Evolutionary conservation across 2,113 vertebrate genomes (phyloP).

Genomic region (Solea senegalensis): DNA sequence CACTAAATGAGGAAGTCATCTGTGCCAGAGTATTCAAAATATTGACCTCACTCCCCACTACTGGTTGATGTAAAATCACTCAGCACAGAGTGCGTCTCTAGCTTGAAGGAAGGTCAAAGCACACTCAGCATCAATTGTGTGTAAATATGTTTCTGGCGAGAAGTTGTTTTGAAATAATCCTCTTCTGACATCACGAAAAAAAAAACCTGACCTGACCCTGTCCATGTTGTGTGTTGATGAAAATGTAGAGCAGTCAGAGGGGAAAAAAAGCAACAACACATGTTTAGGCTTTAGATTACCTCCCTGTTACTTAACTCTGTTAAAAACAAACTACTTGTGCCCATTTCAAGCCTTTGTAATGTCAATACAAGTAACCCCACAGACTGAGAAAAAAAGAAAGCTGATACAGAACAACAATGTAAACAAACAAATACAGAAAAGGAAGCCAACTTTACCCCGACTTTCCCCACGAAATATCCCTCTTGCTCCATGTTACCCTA

Average conservation of each 20-base stretch:
- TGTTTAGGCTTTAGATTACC: background rate
- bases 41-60: background rate
- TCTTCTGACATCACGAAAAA: background rate
- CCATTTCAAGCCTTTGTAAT: background rate
- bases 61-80: background rate
- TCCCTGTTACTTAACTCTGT: background rate
- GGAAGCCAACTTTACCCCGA: background rate
- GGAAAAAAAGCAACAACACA: background rate
- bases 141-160: background rate
- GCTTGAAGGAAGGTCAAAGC: background rate
- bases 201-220: background rate
- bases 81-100: background rate
- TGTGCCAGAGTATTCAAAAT: background rate
- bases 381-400: background rate
- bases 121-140: background rate
- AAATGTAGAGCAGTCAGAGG: background rate
- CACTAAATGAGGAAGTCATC: constrained; percentile 9
- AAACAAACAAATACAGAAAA: background rate
- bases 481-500: background rate
- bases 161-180: constrained; percentile 3
- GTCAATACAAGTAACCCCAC: background rate
- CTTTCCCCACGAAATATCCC: background rate
- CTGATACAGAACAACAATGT: too few relatives aligned
- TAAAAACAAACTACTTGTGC: too few relatives aligned
- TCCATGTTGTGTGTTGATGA: constrained; percentile 11